A percentile compares a stretch with the other conserved stretches of the same genome.
These are phyloP conservation scores for Tenodera sinensis DNA, from an alignment of 2,888 invertebrate genomes.

Conservation along the genomic window DNA sequence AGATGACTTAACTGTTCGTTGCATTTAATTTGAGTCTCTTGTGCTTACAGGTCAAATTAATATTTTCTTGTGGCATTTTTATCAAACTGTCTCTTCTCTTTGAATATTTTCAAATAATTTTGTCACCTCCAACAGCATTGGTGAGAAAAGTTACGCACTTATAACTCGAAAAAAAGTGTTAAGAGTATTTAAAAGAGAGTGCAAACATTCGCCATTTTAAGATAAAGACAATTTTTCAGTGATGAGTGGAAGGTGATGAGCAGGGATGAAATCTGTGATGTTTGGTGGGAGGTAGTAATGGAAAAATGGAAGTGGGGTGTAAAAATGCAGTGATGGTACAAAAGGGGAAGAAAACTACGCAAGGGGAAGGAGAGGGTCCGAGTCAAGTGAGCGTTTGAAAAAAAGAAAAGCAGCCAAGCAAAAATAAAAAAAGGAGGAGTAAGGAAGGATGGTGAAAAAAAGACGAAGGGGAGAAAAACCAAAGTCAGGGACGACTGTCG, in stretches of 20 bases:
- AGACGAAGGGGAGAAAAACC: not conserved
- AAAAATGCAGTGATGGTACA: not conserved
- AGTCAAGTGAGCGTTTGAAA: conserved; percentile 14
- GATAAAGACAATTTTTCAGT: not conserved
- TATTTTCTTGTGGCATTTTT: too few relatives aligned
- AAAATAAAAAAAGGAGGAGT: not conserved
- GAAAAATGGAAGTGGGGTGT: conserved; percentile 17
- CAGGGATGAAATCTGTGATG: conserved; percentile 2
- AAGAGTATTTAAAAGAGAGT: not conserved
- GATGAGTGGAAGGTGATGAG: not conserved
- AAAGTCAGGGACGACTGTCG: not conserved
- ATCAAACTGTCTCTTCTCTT: too few relatives aligned
- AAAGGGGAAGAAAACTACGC: not conserved
- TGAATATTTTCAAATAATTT: too few relatives aligned
- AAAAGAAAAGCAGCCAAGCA: not conserved
- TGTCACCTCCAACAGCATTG: too few relatives aligned
- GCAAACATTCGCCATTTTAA: not conserved
- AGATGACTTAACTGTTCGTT: too few relatives aligned
- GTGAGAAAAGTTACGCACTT: too few relatives aligned
- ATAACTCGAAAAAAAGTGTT: too few relatives aligned
- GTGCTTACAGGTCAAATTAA: too few relatives aligned
- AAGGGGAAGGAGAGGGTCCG: not conserved
- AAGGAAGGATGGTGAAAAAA: not conserved
- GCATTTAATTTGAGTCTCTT: too few relatives aligned
- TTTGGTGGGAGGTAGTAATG: not conserved